These are phyloP conservation scores for Rynchops niger DNA, from an alignment of 2,113 vertebrate species.

Conservation along the genomic window DNA sequence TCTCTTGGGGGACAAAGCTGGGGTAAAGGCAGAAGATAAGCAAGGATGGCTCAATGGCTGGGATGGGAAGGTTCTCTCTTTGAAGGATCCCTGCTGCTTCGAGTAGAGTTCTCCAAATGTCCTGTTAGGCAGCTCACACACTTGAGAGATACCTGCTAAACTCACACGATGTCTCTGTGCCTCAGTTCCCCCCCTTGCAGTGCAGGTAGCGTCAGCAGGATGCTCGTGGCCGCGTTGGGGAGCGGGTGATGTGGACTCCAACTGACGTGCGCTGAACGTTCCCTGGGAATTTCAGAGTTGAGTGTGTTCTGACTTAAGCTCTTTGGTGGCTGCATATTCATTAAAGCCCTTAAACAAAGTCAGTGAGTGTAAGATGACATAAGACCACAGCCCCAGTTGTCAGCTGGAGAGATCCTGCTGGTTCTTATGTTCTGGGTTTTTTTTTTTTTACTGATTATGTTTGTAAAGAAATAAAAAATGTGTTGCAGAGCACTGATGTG, in stretches of 20 bases:
- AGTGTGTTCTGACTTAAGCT: not conserved
- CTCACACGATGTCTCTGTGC: rapidly evolving
- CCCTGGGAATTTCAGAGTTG: not conserved
- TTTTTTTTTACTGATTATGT: not conserved
- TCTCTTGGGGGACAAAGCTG: not conserved
- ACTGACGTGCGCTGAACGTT: not conserved
- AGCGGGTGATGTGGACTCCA: not conserved
- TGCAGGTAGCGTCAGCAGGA: not conserved
- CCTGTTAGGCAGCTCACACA: rapidly evolving
- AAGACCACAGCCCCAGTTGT: not conserved
- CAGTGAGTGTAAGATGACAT: not conserved
- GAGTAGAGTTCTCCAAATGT: not conserved
- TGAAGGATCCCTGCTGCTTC: not conserved
- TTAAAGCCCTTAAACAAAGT: not conserved
- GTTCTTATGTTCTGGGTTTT: not conserved
- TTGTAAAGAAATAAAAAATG: not conserved
- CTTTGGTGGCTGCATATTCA: not conserved
- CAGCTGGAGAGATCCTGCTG: not conserved
- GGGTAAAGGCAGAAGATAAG: not conserved
- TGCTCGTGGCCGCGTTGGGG: rapidly evolving
- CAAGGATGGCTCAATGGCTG: not conserved
- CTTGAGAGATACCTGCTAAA: not conserved
- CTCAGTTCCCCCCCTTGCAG: not conserved
- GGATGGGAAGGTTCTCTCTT: not conserved
- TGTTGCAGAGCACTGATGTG: not conserved